Evolutionary conservation across 2,113 vertebrate species (phyloP), one percentile per base, ranked within the genome.

Genomic region (Epinephelus fuscoguttatus): DNA sequence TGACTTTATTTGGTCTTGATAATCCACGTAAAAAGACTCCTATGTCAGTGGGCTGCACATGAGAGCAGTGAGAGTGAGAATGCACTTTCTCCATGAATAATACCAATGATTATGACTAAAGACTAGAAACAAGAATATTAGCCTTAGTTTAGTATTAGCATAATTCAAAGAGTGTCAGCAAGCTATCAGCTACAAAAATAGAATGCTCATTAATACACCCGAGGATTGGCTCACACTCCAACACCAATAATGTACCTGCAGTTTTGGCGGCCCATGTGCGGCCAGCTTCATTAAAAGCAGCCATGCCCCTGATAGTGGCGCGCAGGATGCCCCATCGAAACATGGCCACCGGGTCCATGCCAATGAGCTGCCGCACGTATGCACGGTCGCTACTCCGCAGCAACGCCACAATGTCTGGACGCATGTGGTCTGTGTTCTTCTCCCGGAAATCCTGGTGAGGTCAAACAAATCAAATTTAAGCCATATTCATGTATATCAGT

Each of bases 371-470:
- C 2, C 98, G 97, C 70, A 99, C 96, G 0, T 97, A 99, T 0
- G 97, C 95, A 1, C 97, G 96, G 87, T 99, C 97, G 0, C 98
- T 99, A 93, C 98, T 96, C 11, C 98, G 94, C n/a, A 99, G 93
- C 23, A 99, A 94, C 0, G 97, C 98, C 67, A 99, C 98, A 0
- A 99, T 99, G 77, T 99, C 98, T 0, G 98, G 97, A 3, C 98
- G 96, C 98, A 99, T 99, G 95, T 99, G 97, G 90, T 99, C 98
- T 25, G 98, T 99, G 88, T 99, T 99, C 81, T 99, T 99, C 95
- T 99, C 98, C 21, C 98, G 96, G 93, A 99, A 99, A 90, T 99
- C 98, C 98, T 99, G 90, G 21, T 8, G 37, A 47, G 19, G 40
- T 45, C 40, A 45, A 59, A 81, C 0, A 15, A 3, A 40, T 45